Evolutionary conservation across 2,888 invertebrate genomes (phyloP).

Genomic region (Latheticus oryzae): DNA sequence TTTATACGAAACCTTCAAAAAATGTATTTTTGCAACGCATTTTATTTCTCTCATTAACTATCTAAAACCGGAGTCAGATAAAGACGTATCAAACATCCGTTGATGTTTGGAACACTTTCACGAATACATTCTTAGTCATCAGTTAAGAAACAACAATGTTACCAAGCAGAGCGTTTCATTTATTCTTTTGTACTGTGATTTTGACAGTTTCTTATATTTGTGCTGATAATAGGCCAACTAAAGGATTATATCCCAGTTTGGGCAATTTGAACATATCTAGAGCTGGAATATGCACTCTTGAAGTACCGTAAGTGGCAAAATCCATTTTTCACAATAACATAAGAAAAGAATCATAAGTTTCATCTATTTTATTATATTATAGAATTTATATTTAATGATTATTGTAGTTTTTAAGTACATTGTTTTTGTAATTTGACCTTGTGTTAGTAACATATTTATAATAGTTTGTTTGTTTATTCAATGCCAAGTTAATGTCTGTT

Average conservation of each 20-base stretch:
- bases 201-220: conserved; percentile 2
- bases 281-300: conserved; percentile 71
- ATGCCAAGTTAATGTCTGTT: conserved; percentile 33
- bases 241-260: conserved; percentile 38
- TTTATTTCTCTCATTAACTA: too few relatives aligned
- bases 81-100: conserved; percentile 33
- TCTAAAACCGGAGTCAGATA: conserved; percentile 18
- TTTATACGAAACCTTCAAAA: too few relatives aligned
- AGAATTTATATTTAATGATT: neutral
- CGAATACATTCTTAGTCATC: conserved; percentile 16
- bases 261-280: conserved; percentile 38
- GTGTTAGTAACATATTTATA: conserved; percentile 5
- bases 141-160: conserved; percentile 37
- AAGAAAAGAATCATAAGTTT: neutral
- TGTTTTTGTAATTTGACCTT: conserved; percentile 20
- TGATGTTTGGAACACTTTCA: conserved; percentile 31
- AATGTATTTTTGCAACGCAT: too few relatives aligned
- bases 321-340: conserved; percentile 1
- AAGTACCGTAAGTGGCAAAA: conserved; percentile 73
- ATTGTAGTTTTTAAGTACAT: conserved; percentile 1
- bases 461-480: conserved; percentile 10
- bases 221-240: too few relatives aligned
- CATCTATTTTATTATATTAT: neutral
- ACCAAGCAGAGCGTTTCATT: conserved; percentile 32
- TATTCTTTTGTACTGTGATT: conserved; percentile 13